Conservation (phyloP, 2,888 invertebrate species). For the Phengaris alcon region DNA sequence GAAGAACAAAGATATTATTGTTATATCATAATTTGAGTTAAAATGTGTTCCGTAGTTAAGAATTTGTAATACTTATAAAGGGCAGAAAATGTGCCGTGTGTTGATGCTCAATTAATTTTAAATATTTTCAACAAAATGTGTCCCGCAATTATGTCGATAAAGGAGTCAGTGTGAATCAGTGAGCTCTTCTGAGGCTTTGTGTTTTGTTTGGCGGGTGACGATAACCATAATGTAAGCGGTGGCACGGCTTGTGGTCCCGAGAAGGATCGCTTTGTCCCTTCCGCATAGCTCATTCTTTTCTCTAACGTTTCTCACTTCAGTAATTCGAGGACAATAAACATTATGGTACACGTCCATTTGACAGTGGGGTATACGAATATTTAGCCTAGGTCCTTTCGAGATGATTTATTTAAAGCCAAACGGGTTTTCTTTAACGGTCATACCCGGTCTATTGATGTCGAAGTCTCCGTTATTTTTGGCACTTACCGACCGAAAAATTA, state of each 20-base stretch:
- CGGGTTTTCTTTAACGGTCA: slow-evolving; percentile 33
- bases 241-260: slow-evolving; percentile 76
- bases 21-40: too few species aligned
- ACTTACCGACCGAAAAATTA: slow-evolving; percentile 21
- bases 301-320: slow-evolving; percentile 77
- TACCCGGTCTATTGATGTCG: slow-evolving; percentile 50
- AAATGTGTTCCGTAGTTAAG: too few species aligned
- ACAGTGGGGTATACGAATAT: slow-evolving; percentile 64
- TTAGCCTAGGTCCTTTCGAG: slow-evolving; percentile 40
- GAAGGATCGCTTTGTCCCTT: slow-evolving; percentile 77
- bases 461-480: slow-evolving; percentile 45
- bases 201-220: slow-evolving; percentile 76
- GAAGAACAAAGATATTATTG: too few species aligned
- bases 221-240: slow-evolving; percentile 79
- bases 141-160: slow-evolving; percentile 50
- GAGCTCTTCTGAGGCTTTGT: slow-evolving; percentile 68
- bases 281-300: slow-evolving; percentile 72
- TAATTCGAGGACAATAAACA: slow-evolving; percentile 78
- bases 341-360: slow-evolving; percentile 76
- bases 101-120: neutral
- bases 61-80: too few species aligned
- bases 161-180: slow-evolving; percentile 70
- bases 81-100: too few species aligned
- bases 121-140: neutral
- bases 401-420: slow-evolving; percentile 46